These are phyloP conservation scores for Bursaphelenchus mucronatus DNA, from an alignment of 1,140 invertebrate genomes.

Conservation along the genomic window DNA sequence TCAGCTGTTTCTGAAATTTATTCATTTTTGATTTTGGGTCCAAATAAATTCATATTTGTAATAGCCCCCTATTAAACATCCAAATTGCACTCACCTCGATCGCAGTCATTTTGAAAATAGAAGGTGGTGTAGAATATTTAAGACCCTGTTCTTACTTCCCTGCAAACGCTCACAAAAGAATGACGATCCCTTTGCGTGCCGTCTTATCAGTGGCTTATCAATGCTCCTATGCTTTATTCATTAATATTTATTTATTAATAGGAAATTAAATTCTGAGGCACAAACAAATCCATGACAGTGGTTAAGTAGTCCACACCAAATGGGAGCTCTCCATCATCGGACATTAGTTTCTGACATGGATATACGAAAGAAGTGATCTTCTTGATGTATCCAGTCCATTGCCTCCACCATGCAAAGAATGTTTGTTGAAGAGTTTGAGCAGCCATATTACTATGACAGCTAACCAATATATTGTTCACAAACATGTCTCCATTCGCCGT, in stretches of 20 bases:
- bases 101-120: no score
- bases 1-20: no score
- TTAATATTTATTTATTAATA: constrained; percentile 9
- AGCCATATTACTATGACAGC: constrained; percentile 49
- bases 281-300: constrained; percentile 26
- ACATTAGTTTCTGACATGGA: constrained; percentile 4
- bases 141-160: no score
- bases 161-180: no score
- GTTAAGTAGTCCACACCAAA: constrained; percentile 31
- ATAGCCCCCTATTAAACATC: no score
- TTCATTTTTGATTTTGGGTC: no score
- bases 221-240: not conserved
- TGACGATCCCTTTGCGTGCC: no score
- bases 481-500: constrained; percentile 46
- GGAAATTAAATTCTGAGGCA: constrained; percentile 23
- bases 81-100: no score
- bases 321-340: constrained; percentile 21
- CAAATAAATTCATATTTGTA: no score
- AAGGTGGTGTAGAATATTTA: no score
- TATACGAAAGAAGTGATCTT: constrained; percentile 14
- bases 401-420: constrained; percentile 45
- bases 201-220: not conserved
- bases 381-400: constrained; percentile 2
- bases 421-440: constrained; percentile 55
- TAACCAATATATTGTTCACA: constrained; percentile 45